phyloP scores from a whole-genome alignment of 2,113 vertebrate genomes.

The Anoura caudifer region DNA sequence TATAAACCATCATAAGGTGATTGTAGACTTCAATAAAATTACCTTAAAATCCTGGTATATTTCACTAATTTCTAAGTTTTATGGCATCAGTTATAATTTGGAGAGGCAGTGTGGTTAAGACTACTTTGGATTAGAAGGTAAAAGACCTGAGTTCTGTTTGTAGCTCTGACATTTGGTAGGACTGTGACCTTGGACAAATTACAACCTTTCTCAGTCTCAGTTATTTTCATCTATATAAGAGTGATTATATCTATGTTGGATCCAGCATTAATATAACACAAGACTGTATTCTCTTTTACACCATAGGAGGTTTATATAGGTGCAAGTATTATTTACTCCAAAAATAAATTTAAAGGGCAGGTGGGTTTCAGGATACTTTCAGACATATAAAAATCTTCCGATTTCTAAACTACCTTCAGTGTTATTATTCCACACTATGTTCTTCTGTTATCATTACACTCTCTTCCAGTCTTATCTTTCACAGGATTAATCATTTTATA shows the following conservation, averaged over 20 bases:
- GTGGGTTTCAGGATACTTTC: background rate
- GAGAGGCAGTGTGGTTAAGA: background rate
- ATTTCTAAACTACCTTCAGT: constrained; percentile 6
- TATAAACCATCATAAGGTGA: constrained; percentile 11
- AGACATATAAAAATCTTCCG: constrained; percentile 19
- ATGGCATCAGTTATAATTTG: background rate
- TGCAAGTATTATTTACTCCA: background rate
- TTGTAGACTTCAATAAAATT: constrained; percentile 20
- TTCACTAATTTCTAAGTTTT: constrained; percentile 38
- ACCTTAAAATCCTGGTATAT: background rate
- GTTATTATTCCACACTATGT: constrained; percentile 3
- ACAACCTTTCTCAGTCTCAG: background rate
- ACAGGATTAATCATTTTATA: background rate
- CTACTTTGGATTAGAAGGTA: background rate
- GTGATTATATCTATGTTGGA: background rate
- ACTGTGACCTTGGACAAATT: background rate
- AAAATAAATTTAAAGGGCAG: constrained; percentile 22
- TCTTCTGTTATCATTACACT: background rate
- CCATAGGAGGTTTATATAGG: background rate
- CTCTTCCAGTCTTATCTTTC: background rate
- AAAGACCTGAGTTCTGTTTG: background rate
- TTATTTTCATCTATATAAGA: background rate
- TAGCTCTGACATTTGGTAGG: background rate
- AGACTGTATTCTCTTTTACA: constrained; percentile 14
- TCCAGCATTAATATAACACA: background rate